Evolutionary conservation across 1,140 invertebrate species (phyloP).

Genomic region (Pinna nobilis): DNA sequence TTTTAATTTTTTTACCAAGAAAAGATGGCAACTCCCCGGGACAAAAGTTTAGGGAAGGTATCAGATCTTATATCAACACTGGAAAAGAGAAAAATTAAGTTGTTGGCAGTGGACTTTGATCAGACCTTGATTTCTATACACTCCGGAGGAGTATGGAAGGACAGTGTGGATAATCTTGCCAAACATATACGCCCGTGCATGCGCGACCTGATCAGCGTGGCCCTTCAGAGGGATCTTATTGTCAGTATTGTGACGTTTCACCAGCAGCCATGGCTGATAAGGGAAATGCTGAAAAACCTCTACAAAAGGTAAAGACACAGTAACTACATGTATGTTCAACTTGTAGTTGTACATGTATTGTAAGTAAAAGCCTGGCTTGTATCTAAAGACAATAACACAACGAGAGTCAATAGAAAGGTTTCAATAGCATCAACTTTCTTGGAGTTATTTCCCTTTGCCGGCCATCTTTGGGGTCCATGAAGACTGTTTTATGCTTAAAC

Average conservation of each 20-base stretch:
- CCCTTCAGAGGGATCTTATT: constrained; percentile 60
- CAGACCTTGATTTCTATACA: constrained; percentile 70
- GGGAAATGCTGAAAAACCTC: constrained; percentile 64
- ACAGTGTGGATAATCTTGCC: constrained; percentile 61
- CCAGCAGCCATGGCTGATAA: constrained; percentile 67
- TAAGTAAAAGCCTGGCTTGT: no score
- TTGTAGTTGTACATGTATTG: no score
- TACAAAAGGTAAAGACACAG: constrained; percentile 43
- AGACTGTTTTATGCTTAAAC: no score
- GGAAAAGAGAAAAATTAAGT: constrained; percentile 61
- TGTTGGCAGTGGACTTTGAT: constrained; percentile 73
- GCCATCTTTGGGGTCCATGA: no score
- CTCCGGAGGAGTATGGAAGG: constrained; percentile 71
- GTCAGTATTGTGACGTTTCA: constrained; percentile 72
- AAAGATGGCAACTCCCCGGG: constrained; percentile 15
- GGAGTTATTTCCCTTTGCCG: no score
- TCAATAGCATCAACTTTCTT: no score
- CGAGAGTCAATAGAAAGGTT: no score
- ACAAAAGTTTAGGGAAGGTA: constrained; percentile 32
- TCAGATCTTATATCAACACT: constrained; percentile 48
- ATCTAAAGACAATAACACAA: no score
- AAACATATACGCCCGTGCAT: constrained; percentile 69
- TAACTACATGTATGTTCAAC: not conserved
- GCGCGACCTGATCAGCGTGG: constrained; percentile 61
- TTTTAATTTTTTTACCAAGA: not conserved